Percentiles rank a stretch among this genome's conserved stretches.
Evolutionary conservation across 2,797 vertebrate genomes (phyloP).

Genomic region (Garrulus glandarius): DNA sequence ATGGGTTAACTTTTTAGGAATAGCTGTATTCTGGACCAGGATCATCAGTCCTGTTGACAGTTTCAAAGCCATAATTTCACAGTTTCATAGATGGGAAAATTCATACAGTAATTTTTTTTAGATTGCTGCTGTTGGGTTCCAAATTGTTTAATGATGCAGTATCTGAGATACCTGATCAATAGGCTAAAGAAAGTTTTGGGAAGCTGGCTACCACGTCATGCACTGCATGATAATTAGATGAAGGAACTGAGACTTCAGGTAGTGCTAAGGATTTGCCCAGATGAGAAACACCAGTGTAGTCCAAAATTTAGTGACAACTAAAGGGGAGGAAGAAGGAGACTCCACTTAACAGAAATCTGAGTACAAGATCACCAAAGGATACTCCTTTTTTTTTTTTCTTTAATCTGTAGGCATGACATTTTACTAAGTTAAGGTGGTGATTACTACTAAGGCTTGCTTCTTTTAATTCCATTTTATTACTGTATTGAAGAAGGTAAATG

Average conservation of each 20-base stretch:
- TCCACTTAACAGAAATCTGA: background rate
- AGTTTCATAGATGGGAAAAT: background rate
- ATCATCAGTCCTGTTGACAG: background rate
- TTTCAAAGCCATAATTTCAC: background rate
- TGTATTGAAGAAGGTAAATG: background rate
- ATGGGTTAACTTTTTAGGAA: background rate
- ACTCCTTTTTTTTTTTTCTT: background rate
- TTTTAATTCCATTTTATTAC: background rate
- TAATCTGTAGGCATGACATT: background rate
- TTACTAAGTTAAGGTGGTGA: background rate
- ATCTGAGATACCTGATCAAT: background rate
- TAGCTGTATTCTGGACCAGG: background rate
- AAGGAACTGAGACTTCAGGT: background rate
- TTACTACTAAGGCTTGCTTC: background rate
- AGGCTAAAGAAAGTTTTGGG: background rate
- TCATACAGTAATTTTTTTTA: background rate
- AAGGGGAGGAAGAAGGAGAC: rapidly evolving
- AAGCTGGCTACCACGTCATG: background rate
- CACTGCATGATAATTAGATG: background rate
- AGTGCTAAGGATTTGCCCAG: background rate
- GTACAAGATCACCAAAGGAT: background rate
- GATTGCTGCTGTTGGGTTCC: background rate
- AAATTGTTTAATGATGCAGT: background rate
- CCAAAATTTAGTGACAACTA: background rate
- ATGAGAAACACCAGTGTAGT: background rate